Percentiles rank a stretch among this genome's conserved stretches.
phyloP scores from a whole-genome alignment of 2,113 vertebrate genomes.

The Scalopus aquaticus region DNA sequence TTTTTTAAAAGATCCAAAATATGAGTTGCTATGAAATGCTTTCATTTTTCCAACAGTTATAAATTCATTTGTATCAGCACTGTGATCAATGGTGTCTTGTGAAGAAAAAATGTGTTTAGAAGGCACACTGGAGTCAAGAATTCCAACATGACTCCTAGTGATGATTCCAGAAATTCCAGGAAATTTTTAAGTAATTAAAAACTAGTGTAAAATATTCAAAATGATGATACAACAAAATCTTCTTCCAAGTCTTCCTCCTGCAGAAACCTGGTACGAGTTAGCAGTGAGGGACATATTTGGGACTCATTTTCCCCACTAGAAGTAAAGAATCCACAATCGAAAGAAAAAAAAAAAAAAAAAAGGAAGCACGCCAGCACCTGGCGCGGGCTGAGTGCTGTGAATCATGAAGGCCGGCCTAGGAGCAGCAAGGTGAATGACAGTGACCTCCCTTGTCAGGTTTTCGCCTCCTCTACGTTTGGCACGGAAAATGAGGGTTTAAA shows the following conservation, averaged over 20 bases:
- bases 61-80: conserved; percentile 58
- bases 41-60: conserved; percentile 46
- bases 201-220: neutral
- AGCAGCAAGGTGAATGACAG: conserved; percentile 47
- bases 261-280: neutral
- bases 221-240: neutral
- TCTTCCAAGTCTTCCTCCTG: neutral
- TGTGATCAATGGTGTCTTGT: conserved; percentile 42
- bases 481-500: conserved; percentile 66
- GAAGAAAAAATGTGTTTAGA: conserved; percentile 35
- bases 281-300: neutral
- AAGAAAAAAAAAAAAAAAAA: neutral
- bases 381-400: neutral
- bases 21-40: conserved; percentile 53
- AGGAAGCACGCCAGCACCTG: neutral
- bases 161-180: conserved; percentile 13
- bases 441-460: conserved; percentile 61
- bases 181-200: neutral
- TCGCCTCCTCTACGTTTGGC: conserved; percentile 55
- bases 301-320: neutral
- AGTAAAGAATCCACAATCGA: neutral
- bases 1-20: conserved; percentile 61
- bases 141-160: neutral
- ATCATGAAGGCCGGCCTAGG: neutral
- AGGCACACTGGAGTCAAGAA: neutral